Base-by-base conservation (phyloP, 1,140 invertebrate genomes). In the Agrypnia vestita region DNA sequence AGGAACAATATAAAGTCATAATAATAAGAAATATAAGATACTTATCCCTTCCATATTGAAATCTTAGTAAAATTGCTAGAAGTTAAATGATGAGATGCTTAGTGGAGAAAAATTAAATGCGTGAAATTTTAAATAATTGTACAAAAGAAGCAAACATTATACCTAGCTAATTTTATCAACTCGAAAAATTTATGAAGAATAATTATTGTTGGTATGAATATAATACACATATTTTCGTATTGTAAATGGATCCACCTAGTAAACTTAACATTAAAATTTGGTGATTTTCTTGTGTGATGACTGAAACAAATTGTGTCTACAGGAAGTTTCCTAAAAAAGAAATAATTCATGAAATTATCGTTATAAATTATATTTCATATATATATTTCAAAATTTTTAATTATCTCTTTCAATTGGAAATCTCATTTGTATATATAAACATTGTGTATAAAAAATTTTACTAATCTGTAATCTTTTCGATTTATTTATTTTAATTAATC, bases 311-410 rank as follows among this genome's bases (percentile, higher is more conserved):
- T 51, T 73, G 75, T 51, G 77, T 62, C 80, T 83, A 83, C 79
- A 83, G 73, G 80, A 83, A 83, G 74, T 83, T 83, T 81, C 82
- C 82, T 83, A 78, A 79, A 83, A 83, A 72, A 61, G 35, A 59
- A 82, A 56, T 75, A 44, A 71, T 67, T 55, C 43, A 64, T 53
- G 43, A 59, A 17, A 56, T 35, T 35, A 35, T 35, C 25, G 25
- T 3, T 35, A 35, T 35, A 35, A 35, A 35, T 35, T 35, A 35
- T 3, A 35, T 35, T 35, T 1, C 6, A 35, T 35, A 35, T 35
- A 35, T 35, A 3, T 35, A 6, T 35, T 35, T 35, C 1, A 35
- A 35, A 35, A 35, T 35, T 35, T 35, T 35, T 1, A 3, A 35
- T 35, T 35, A 35, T 35, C 6, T 35, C 1, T 35, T 3, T 35